A percentile compares a stretch with the other conserved stretches of the same genome.
These are phyloP conservation scores for Apocrypta bakeri DNA, from an alignment of 1,140 invertebrate genomes.

Conservation along the genomic window DNA sequence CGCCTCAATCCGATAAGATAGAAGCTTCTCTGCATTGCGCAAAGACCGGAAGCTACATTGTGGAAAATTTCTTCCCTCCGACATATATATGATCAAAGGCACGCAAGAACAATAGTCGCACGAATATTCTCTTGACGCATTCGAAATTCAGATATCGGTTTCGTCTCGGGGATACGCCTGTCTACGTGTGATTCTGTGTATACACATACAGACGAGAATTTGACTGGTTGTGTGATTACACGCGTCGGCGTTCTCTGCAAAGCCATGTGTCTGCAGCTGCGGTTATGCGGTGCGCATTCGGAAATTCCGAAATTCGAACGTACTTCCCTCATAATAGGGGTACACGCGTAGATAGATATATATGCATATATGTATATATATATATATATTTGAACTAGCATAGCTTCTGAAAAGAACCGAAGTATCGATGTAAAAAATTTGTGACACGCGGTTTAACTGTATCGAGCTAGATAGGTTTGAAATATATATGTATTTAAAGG, in stretches of 20 bases:
- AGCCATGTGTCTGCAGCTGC: neutral
- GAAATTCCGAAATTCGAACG: too few species aligned
- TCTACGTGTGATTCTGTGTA: too few species aligned
- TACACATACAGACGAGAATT: neutral
- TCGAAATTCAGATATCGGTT: neutral
- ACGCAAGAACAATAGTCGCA: constrained; percentile 4
- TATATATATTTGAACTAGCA: too few species aligned
- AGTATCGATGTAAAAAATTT: neutral
- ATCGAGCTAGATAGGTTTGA: neutral
- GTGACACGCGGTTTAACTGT: neutral
- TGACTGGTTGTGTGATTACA: neutral
- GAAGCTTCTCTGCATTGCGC: too few species aligned
- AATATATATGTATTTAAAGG: neutral
- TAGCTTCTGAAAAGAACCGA: neutral
- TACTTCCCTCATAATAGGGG: neutral
- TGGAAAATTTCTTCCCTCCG: neutral
- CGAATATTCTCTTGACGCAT: neutral
- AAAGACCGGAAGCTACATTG: neutral
- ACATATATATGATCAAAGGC: constrained; percentile 18
- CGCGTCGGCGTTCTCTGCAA: too few species aligned
- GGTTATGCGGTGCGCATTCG: too few species aligned
- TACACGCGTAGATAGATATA: too few species aligned
- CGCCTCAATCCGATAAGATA: too few species aligned
- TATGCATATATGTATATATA: too few species aligned
- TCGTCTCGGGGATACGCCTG: too few species aligned